A percentile compares a stretch with the other conserved stretches of the same genome.
Conservation (phyloP, 2,113 vertebrate genomes). For the Sus scrofa region DNA sequence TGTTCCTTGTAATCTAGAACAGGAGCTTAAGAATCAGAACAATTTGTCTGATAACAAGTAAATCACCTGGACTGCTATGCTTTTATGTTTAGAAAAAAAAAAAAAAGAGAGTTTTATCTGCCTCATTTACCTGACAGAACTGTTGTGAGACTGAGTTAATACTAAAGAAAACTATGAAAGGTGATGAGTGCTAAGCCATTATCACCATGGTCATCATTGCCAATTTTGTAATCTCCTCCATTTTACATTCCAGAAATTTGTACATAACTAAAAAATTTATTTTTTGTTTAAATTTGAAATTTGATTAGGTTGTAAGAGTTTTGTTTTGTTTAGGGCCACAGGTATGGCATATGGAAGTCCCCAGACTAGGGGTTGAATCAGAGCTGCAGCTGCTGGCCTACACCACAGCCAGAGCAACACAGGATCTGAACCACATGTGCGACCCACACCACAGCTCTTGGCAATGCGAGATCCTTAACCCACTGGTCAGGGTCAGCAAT, state of each 20-base stretch:
- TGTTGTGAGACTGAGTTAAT: not conserved
- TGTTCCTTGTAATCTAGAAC: not conserved
- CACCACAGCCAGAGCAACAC: too few relatives aligned
- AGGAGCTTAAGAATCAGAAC: not conserved
- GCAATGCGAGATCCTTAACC: too few relatives aligned
- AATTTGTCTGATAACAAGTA: not conserved
- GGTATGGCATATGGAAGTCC: too few relatives aligned
- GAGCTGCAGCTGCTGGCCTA: too few relatives aligned
- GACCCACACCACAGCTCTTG: too few relatives aligned
- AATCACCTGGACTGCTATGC: not conserved
- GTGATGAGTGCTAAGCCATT: not conserved
- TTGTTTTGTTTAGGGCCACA: not conserved
- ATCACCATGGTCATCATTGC: not conserved
- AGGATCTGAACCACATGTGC: too few relatives aligned
- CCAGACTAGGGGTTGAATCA: too few relatives aligned
- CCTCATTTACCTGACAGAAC: not conserved
- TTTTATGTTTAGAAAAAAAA: slow-evolving; percentile 3
- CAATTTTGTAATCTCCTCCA: not conserved
- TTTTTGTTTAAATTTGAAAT: not conserved
- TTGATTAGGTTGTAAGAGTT: not conserved
- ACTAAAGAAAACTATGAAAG: not conserved
- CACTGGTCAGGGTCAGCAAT: too few relatives aligned
- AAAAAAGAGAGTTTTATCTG: not conserved
- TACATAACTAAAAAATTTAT: not conserved
- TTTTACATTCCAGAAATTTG: not conserved